Base-by-base conservation (phyloP, 2,888 invertebrate species). In the Nycteola revayana region DNA sequence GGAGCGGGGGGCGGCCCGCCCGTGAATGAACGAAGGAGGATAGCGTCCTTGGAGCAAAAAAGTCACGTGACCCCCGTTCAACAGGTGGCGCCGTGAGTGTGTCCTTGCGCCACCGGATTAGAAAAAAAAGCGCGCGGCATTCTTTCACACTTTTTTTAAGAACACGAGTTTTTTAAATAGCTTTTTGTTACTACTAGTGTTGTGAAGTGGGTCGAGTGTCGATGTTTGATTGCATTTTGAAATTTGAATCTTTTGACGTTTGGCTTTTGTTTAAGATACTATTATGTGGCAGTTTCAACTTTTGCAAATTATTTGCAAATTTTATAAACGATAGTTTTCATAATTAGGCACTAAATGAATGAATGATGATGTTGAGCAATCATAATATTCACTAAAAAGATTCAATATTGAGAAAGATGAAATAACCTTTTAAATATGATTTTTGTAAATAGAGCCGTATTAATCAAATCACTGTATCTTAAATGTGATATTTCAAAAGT, bases 21-120 rank as follows among this genome's bases (percentile, higher is more conserved):
- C 87, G 77, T 88, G 87, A 88, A 87, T 88, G 87, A 83, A 82
- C 82, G 85, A 86, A 86, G 86, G 87, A 83, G 85, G 82, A 77
- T 74, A 72, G 76, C 84, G 86, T 87, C 86, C 87, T 87, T 88
- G 82, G 72, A 82, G 84, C 84, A 87, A 88, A 88, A 88, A 88
- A 86, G 87, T 86, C 85, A 87, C 86, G 86, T 87, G 87, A 84
- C 83, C 77, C n/a, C 63, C 66, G 66, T 64, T 75, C 87, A 88
- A 88, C 87, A 88, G 87, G 87, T 88, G 86, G 80, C 83, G 69
- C 79, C 84, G 81, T 79, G 66, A 77, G 66, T 77, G 79, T 76
- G 85, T 86, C 87, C 85, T 85, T 86, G 83, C 73, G 67, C 67
- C 68, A 62, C 42, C 63, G 65, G 68, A 71, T 77, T 78, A 81